Evolutionary conservation across 2,888 invertebrate genomes (phyloP).

Genomic region (Hermaeophaga mercurialis): DNA sequence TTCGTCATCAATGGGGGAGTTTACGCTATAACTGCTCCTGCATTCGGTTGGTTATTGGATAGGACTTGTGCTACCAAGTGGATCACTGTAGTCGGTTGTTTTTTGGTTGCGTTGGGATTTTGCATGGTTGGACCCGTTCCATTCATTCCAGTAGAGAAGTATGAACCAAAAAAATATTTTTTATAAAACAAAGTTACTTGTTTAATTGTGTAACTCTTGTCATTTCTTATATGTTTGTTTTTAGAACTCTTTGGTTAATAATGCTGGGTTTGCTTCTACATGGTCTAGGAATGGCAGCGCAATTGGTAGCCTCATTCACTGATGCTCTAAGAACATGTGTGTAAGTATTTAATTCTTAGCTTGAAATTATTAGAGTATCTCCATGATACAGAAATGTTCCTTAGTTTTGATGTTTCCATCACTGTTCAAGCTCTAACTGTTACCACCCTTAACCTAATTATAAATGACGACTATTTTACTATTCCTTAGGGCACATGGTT

Average conservation of each 20-base stretch:
- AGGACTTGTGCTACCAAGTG: constrained; percentile 68
- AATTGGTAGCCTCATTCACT: constrained; percentile 84
- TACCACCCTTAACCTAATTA: no score
- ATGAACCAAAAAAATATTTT: constrained; percentile 44
- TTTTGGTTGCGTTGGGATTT: constrained; percentile 71
- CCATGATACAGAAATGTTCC: no score
- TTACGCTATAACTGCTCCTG: constrained; percentile 79
- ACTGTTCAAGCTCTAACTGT: no score
- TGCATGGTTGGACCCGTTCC: constrained; percentile 81
- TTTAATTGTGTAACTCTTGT: no score
- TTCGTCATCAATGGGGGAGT: constrained; percentile 84
- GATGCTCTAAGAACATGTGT: constrained; percentile 80
- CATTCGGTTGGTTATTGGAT: constrained; percentile 83
- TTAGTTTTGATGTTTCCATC: no score
- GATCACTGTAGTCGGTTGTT: constrained; percentile 69
- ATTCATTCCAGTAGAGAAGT: constrained; percentile 70
- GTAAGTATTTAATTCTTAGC: constrained; percentile 69
- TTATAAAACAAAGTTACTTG: no score
- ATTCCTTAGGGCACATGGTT: constrained; percentile 67
- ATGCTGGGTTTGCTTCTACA: constrained; percentile 76
- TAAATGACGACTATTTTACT: no score
- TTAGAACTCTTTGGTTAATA: constrained; percentile 69
- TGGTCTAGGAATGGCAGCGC: constrained; percentile 83
- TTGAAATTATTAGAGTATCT: background rate
- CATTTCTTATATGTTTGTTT: no score